A percentile compares a stretch with the other conserved stretches of the same genome.
Evolutionary conservation across 1,140 invertebrate species (phyloP).

Genomic region (Idris sp.): DNA sequence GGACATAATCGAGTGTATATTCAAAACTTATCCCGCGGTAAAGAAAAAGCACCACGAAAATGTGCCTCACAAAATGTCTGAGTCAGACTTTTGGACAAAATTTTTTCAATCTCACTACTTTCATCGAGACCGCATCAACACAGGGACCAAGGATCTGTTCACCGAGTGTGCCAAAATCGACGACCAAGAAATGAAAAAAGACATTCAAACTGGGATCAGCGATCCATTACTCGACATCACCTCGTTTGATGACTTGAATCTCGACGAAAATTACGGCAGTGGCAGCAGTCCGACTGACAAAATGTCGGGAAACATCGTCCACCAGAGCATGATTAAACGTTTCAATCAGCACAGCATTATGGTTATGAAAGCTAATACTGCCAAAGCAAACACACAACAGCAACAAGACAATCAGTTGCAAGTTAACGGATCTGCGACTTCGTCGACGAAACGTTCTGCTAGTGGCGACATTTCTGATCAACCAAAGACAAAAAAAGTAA

Average conservation of each 20-base stretch:
- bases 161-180: conserved; percentile 98
- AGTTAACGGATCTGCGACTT: conserved; percentile 73
- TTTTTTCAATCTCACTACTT: conserved; percentile 99
- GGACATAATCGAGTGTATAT: conserved; percentile 98
- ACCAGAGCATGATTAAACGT: conserved; percentile 94
- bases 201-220: conserved; percentile 86
- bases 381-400: conserved; percentile 64
- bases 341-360: conserved; percentile 99
- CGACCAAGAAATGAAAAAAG: conserved; percentile 90
- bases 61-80: conserved; percentile 96
- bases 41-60: conserved; percentile 97
- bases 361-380: conserved; percentile 89
- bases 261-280: conserved; percentile 85
- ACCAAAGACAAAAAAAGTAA: conserved; percentile 76
- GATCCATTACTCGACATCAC: conserved; percentile 90
- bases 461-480: conserved; percentile 51
- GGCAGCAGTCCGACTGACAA: conserved; percentile 79
- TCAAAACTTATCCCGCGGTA: conserved; percentile 99
- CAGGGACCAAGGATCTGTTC: conserved; percentile 95
- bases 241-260: conserved; percentile 86
- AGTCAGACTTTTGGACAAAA: conserved; percentile 99
- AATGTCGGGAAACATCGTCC: conserved; percentile 85
- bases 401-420: conserved; percentile 66
- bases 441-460: conserved; percentile 65
- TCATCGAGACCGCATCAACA: conserved; percentile 95